A percentile compares a stretch with the other conserved stretches of the same genome.
phyloP scores from a whole-genome alignment of 2,888 invertebrate genomes.

The Lottia gigantea region DNA sequence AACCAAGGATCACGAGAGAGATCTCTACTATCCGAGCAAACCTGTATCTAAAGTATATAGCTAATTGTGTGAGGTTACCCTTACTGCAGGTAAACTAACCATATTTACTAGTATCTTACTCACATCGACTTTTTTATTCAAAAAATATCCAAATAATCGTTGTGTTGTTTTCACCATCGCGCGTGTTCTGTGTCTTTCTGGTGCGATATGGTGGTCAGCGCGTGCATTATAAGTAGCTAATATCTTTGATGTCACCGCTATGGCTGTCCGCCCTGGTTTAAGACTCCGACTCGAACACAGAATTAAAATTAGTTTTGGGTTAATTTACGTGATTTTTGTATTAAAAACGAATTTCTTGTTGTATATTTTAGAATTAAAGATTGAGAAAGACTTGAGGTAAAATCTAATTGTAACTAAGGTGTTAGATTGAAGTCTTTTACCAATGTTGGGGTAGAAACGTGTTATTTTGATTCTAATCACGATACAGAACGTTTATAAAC shows the following conservation, averaged over 20 bases:
- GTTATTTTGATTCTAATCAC: neutral
- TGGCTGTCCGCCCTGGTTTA: constrained; percentile 1
- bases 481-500: neutral
- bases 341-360: neutral
- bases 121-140: no score
- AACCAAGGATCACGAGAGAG: no score
- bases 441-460: neutral
- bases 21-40: no score
- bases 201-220: constrained; percentile 3
- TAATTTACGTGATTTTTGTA: neutral
- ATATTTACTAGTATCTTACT: no score
- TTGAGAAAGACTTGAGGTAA: neutral
- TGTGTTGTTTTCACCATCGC: neutral
- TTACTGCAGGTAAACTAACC: no score
- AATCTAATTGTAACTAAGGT: neutral
- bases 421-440: neutral
- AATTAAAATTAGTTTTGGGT: constrained; percentile 9
- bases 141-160: neutral
- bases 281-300: neutral
- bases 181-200: neutral
- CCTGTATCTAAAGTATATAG: no score
- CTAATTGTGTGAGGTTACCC: no score
- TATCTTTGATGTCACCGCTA: neutral
- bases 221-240: neutral
- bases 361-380: constrained; percentile 1